Conservation (phyloP, 1,140 invertebrate genomes). For the Aphelinus atriplicis region DNA sequence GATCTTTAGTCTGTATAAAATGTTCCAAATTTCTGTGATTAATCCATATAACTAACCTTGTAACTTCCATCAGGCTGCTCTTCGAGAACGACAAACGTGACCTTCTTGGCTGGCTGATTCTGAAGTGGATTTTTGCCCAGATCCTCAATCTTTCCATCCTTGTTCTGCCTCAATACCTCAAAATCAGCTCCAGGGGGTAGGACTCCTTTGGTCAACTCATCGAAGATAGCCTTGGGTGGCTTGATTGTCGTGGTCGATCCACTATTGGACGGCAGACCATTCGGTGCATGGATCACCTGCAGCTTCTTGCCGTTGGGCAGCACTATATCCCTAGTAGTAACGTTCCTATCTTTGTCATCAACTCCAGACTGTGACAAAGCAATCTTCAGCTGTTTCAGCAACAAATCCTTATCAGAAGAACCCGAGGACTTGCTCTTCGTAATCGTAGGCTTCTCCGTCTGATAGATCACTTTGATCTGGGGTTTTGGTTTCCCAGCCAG, state of each 20-base stretch:
- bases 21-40: too few species aligned
- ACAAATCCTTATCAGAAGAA: conserved; percentile 64
- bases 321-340: conserved; percentile 77
- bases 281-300: conserved; percentile 69
- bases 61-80: conserved; percentile 84
- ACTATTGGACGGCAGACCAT: conserved; percentile 49
- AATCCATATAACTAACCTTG: conserved; percentile 67
- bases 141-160: conserved; percentile 77
- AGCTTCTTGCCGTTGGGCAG: conserved; percentile 79
- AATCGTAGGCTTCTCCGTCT: conserved; percentile 53
- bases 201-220: conserved; percentile 80
- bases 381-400: conserved; percentile 77
- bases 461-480: conserved; percentile 60
- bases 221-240: conserved; percentile 70
- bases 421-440: conserved; percentile 24
- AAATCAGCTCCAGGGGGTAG: conserved; percentile 80
- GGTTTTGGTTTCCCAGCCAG: conserved; percentile 53
- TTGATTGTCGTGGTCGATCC: conserved; percentile 64
- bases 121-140: conserved; percentile 70
- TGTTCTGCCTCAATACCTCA: conserved; percentile 78
- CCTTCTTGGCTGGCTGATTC: conserved; percentile 79
- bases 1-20: too few species aligned
- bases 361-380: conserved; percentile 74
- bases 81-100: conserved; percentile 85
- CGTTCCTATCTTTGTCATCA: conserved; percentile 72